These are phyloP conservation scores for Eublepharis macularius DNA, from an alignment of 2,113 vertebrate genomes.

Conservation along the genomic window DNA sequence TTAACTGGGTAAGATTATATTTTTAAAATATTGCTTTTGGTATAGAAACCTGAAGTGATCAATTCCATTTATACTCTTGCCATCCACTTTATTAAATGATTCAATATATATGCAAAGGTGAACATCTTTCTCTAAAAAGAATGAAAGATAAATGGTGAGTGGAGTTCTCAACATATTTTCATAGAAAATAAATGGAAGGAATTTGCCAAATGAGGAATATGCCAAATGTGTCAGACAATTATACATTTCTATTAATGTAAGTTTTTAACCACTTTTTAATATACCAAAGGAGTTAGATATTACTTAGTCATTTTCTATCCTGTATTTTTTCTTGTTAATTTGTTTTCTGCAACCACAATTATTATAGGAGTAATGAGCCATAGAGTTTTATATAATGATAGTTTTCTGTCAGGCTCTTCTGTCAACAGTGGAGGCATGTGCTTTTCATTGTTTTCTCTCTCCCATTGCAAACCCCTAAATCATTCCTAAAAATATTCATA, in stretches of 20 bases:
- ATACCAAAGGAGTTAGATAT: not conserved
- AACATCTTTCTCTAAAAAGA: too few species aligned
- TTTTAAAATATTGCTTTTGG: not conserved
- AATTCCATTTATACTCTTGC: not conserved
- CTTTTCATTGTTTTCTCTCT: too few species aligned
- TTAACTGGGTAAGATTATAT: conserved; percentile 67
- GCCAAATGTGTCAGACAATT: not conserved
- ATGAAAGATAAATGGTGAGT: not conserved
- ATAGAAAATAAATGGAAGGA: not conserved
- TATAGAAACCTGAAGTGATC: not conserved
- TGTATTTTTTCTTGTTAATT: not conserved
- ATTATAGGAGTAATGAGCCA: not conserved
- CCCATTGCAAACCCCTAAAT: too few species aligned
- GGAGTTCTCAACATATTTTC: not conserved
- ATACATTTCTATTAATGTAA: not conserved
- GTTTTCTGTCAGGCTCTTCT: too few species aligned
- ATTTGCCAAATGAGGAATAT: not conserved
- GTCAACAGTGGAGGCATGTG: too few species aligned
- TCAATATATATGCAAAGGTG: not conserved
- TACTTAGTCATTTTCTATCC: too few species aligned
- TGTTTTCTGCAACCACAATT: not conserved
- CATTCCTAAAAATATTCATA: too few species aligned
- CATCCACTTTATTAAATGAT: not conserved
- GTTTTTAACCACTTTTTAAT: not conserved
- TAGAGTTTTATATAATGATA: too few species aligned